Percentiles rank a stretch among this genome's conserved stretches.
phyloP scores from a whole-genome alignment of 2,113 vertebrate genomes.

The Falcunculus frontatus region DNA sequence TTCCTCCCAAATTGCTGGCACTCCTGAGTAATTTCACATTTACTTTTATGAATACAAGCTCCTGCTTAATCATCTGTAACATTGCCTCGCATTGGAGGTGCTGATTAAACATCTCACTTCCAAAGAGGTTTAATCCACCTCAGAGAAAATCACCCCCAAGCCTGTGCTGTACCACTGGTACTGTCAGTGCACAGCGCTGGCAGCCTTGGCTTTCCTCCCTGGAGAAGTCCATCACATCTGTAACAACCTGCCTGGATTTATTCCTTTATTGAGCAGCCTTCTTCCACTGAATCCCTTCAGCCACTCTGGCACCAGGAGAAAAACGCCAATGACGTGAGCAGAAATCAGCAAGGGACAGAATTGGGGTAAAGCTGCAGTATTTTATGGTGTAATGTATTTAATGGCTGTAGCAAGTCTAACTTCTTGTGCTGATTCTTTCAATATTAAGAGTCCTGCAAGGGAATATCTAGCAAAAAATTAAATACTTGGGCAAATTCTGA shows the following conservation, averaged over 20 bases:
- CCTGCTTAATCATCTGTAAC: neutral
- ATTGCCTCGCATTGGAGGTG: neutral
- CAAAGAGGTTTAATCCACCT: neutral
- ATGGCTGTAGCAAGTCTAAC: neutral
- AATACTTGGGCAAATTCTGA: neutral
- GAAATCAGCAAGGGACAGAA: neutral
- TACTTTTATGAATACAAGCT: neutral
- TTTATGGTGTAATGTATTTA: neutral
- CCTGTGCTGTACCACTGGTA: neutral
- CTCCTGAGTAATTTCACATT: neutral
- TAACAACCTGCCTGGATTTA: neutral
- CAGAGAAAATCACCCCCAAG: neutral
- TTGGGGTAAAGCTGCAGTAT: neutral
- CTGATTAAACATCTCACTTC: slow-evolving; percentile 19
- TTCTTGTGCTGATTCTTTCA: neutral
- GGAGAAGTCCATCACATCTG: neutral
- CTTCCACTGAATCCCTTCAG: neutral
- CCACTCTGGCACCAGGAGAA: neutral
- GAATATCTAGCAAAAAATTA: neutral
- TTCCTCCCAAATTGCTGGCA: neutral
- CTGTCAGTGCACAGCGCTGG: fast-evolving
- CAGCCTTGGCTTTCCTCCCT: neutral
- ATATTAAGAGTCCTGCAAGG: neutral
- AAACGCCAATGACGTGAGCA: neutral
- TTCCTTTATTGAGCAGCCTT: neutral